Conservation (phyloP, 2,113 vertebrate species). For the Rhodinocichla rosea region DNA sequence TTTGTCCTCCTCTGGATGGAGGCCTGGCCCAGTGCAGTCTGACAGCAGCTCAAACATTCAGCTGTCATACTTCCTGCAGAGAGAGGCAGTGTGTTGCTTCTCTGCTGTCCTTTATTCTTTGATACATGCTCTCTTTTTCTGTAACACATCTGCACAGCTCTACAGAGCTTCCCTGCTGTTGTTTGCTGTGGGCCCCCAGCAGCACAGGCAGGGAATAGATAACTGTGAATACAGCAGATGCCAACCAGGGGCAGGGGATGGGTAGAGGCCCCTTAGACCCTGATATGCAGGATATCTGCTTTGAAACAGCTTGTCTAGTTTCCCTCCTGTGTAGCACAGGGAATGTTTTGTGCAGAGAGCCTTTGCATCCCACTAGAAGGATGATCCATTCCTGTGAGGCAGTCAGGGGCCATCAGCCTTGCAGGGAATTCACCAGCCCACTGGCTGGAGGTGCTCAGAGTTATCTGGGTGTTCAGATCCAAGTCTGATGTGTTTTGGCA, state of each 20-base stretch:
- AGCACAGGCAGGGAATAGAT: not conserved
- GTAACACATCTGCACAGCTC: not conserved
- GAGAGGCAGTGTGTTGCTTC: not conserved
- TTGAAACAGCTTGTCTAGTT: not conserved
- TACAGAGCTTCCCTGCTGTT: not conserved
- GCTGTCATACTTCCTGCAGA: not conserved
- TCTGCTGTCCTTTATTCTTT: not conserved
- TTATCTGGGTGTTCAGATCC: not conserved
- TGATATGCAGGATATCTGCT: not conserved
- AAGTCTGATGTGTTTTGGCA: not conserved
- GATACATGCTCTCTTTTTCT: not conserved
- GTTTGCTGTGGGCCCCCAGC: not conserved
- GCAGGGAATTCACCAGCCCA: not conserved
- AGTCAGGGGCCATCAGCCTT: not conserved
- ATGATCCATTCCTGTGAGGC: not conserved
- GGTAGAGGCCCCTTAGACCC: not conserved
- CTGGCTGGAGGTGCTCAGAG: not conserved
- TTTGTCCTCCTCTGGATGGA: not conserved
- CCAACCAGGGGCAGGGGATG: not conserved
- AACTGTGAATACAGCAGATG: not conserved
- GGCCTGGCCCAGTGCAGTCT: not conserved
- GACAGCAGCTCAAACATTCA: not conserved
- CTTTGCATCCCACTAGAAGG: not conserved
- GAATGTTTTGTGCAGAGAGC: not conserved
- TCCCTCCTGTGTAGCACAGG: not conserved